These are phyloP conservation scores for Ostrea denselamellosa DNA, from an alignment of 1,140 invertebrate genomes.

Conservation along the genomic window DNA sequence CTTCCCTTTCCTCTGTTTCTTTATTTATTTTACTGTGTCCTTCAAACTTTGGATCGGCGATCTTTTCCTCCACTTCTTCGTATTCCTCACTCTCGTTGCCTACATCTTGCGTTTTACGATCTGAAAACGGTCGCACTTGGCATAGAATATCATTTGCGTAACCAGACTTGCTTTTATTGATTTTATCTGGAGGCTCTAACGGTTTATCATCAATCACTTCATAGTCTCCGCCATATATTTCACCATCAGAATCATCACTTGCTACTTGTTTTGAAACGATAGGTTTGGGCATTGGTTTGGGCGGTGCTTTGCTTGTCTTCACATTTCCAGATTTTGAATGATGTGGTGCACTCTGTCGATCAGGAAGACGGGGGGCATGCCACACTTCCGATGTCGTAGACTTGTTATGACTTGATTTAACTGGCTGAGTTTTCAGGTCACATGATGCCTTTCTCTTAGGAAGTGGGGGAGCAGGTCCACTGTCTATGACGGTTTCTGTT, in stretches of 20 bases:
- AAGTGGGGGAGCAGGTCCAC: conserved; percentile 7
- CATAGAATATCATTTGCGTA: conserved; percentile 16
- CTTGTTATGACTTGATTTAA: background rate
- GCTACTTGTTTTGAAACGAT: background rate
- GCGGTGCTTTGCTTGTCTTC: background rate
- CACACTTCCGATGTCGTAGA: background rate
- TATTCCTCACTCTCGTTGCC: background rate
- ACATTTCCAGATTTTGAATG: background rate
- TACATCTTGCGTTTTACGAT: background rate
- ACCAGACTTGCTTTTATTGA: background rate
- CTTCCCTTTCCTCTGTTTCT: background rate
- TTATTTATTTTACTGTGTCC: background rate
- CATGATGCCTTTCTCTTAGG: background rate
- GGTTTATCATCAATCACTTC: background rate
- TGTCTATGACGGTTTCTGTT: background rate
- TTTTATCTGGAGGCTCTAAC: background rate
- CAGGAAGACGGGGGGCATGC: background rate
- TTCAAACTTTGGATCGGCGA: background rate
- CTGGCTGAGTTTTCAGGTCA: background rate
- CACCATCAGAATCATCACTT: background rate
- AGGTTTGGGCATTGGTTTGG: background rate
- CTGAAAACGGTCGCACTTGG: background rate
- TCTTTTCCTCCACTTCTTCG: background rate
- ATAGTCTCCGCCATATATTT: conserved; percentile 12
- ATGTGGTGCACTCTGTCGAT: background rate